Evolutionary conservation across 2,888 invertebrate species (phyloP), one percentile per base, ranked within the genome.

Genomic region (Syritta pipiens): DNA sequence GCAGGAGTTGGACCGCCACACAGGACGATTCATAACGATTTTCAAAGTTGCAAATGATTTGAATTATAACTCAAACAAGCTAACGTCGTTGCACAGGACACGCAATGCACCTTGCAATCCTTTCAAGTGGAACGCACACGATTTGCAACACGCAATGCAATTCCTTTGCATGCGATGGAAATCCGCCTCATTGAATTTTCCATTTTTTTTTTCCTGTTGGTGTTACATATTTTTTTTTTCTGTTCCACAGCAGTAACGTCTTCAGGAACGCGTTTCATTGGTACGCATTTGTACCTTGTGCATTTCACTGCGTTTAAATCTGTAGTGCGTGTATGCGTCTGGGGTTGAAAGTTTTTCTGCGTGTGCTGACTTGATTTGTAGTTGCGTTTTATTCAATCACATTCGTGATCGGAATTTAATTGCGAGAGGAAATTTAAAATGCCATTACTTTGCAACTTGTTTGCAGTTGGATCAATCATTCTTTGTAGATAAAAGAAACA

Each of bases 11-110:
- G 40, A 19, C 26, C 20, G 10, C 4, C 10, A 17, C 32, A 48
- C 42, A 17, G 44, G 17, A 20, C 17, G 2, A 68, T 68, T 63
- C 49, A 63, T 55, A 62, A 69, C 37, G 53, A 53, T 65, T 65
- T 71, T 59, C 53, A 59, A 63, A 63, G 60, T 59, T 71, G 71
- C 53, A 71, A 65, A 65, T 65, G 65, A 77, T 72, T 67, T 71
- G 59, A 77, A 60, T 77, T 60, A 71, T 60, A 48, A 68, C 40
- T 48, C 20, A 42, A 55, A 67, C 30, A 42, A 55, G 48, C 30
- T n/a, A 69, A 26, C 24, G 44, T 62, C 30, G 51, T 46, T 48
- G 65, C 55, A 59, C 51, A 60, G 53, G 44, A 53, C 72, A 72
- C 65, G 77, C 72, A 77, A 77, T 32, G 42, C 49, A 55, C 63